Evolutionary conservation across 2,888 invertebrate genomes (phyloP).

Genomic region (Incurvaria masculella): DNA sequence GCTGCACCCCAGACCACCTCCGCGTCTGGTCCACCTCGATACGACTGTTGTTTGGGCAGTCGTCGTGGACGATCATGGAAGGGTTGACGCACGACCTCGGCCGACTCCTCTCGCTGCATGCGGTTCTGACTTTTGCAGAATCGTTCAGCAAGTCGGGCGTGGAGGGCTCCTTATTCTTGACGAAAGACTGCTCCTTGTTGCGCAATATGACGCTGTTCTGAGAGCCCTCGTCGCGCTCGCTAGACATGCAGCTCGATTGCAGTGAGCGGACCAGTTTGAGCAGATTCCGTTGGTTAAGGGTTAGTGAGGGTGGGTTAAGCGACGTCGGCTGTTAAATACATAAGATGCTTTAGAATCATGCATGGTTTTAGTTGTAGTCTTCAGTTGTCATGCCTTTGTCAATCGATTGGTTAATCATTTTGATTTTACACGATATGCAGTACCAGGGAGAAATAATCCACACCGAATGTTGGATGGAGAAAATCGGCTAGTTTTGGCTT

Average conservation of each 20-base stretch:
- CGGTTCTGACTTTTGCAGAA: constrained; percentile 49
- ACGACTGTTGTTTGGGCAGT: constrained; percentile 47
- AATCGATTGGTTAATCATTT: no score
- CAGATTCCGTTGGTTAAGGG: constrained; percentile 57
- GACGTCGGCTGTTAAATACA: constrained; percentile 55
- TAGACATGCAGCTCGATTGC: constrained; percentile 54
- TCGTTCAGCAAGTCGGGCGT: constrained; percentile 59
- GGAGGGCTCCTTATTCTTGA: constrained; percentile 48
- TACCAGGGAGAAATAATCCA: no score
- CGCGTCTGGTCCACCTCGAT: constrained; percentile 53
- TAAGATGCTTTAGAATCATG: constrained; percentile 46
- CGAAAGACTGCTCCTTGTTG: constrained; percentile 35
- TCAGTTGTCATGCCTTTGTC: no score
- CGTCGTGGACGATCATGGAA: constrained; percentile 42
- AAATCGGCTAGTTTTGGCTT: no score
- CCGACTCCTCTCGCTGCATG: constrained; percentile 51
- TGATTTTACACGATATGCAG: no score
- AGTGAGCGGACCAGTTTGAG: constrained; percentile 57
- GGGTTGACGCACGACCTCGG: constrained; percentile 71
- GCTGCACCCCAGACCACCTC: constrained; percentile 70
- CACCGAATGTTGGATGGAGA: no score
- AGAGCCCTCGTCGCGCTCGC: constrained; percentile 41
- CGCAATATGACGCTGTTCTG: constrained; percentile 51
- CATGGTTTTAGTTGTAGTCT: no score
- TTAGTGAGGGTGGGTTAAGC: constrained; percentile 54